phyloP scores from a whole-genome alignment of 2,797 vertebrate genomes.

The Clarias laeviceps region DNA sequence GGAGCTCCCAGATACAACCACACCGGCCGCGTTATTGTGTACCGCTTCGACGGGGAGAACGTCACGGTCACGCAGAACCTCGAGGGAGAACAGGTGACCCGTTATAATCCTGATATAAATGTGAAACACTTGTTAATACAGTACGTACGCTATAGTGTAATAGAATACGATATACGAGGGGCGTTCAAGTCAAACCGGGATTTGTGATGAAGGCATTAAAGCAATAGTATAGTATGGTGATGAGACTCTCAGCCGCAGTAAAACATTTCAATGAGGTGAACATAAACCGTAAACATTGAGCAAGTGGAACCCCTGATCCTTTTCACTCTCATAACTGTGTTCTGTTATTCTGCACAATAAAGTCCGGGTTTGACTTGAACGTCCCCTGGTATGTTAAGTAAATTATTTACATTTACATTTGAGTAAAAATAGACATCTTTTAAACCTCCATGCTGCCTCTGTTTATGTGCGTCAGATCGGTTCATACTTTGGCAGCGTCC shows the following conservation, averaged over 20 bases:
- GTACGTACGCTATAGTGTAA: not conserved
- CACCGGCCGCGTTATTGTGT: conserved; percentile 89
- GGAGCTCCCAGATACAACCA: conserved; percentile 96
- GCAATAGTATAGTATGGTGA: too few species aligned
- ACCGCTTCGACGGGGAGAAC: conserved; percentile 72
- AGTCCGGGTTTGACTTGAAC: too few species aligned
- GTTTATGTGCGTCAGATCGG: conserved; percentile 81
- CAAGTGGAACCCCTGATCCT: too few species aligned
- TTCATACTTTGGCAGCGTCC: conserved; percentile 93
- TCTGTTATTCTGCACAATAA: too few species aligned
- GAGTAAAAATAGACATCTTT: not conserved
- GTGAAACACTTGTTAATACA: not conserved
- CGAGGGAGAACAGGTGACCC: conserved; percentile 88
- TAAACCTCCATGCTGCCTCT: not conserved
- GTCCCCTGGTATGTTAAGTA: too few species aligned
- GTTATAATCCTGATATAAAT: not conserved
- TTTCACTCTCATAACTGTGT: too few species aligned
- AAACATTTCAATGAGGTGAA: too few species aligned
- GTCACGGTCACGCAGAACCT: conserved; percentile 82
- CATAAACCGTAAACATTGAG: too few species aligned
- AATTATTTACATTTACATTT: not conserved
- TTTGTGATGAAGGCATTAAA: too few species aligned
- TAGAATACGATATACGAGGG: not conserved
- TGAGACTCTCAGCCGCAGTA: too few species aligned
- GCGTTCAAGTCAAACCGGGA: too few species aligned